Base-by-base conservation (phyloP, 2,888 invertebrate species). In the Pycnomerus fuliginosus region DNA sequence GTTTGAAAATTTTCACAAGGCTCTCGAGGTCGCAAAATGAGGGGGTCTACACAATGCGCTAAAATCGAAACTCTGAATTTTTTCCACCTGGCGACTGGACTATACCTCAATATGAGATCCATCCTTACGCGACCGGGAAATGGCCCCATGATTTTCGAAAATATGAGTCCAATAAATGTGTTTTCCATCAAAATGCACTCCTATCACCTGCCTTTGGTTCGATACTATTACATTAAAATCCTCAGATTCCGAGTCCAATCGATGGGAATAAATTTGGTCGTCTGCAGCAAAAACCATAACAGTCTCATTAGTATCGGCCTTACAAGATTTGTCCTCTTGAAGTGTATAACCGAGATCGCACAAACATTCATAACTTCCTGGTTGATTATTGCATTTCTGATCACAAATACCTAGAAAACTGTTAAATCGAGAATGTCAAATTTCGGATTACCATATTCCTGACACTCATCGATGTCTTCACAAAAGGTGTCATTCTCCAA, bases 131-230 rank as follows among this genome's bases (percentile, higher is more conserved):
- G 84, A 79, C 45, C 80, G 78, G 24, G 83, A 77, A 50, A 91
- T 86, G 5, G 82, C 79, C 67, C 89, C 86, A n/a, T 80, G 79
- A 2, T 83, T 84, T 2, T 79, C 68, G 1, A 80, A 77, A 1
- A 84, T 79, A 56, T 87, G 85, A 2, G 88, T 85, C 90, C 90
- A 92, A 64, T 87, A 91, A 16, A 90, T 68, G 52, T 81, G 74
- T 2, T 74, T 72, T 0, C 84, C 85, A 60, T 90, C 87, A 53
- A 77, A 83, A 0, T 84, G 75, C 0, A 92, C 82, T 1, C 87
- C 88, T 3, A 82, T 79, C 1, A 78, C 80, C 49, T 80, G 79
- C 24, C 76, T 76, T 15, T 81, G 64, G 48, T 79, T 74, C 16
- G 62, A 68, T 1, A 76, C 76, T 1, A 83, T 65, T 38, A 72